phyloP scores from a whole-genome alignment of 2,888 invertebrate species.

The Teleogryllus oceanicus region DNA sequence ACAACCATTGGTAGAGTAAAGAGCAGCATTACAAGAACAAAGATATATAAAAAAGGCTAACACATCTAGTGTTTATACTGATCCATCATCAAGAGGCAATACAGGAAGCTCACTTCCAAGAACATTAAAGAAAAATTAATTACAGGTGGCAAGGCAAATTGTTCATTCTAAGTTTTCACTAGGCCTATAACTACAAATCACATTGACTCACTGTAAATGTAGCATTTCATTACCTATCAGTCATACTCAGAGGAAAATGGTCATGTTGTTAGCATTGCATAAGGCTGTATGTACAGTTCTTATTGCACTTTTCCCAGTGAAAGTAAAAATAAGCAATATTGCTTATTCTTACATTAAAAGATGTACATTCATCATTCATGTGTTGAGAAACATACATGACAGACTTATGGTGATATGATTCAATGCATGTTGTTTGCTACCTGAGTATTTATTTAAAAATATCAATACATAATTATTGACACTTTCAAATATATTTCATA shows the following conservation, averaged over 20 bases:
- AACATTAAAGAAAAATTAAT: conserved; percentile 28
- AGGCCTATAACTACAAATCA: conserved; percentile 30
- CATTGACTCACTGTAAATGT: conserved; percentile 27
- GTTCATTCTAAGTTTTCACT: conserved; percentile 31
- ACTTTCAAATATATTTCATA: neutral
- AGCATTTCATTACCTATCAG: conserved; percentile 21
- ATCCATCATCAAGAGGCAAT: conserved; percentile 22
- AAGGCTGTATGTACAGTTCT: conserved; percentile 18
- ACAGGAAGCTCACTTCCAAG: conserved; percentile 24
- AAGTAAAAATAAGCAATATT: neutral
- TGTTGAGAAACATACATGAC: conserved; percentile 6
- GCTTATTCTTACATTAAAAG: neutral
- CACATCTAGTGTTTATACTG: neutral
- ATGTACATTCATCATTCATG: neutral
- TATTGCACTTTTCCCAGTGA: neutral
- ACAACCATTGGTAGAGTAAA: neutral
- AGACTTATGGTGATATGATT: conserved; percentile 18
- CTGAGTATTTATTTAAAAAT: conserved; percentile 18
- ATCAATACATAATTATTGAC: conserved; percentile 6
- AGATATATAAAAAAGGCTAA: neutral
- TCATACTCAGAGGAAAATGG: conserved; percentile 24
- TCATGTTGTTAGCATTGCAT: conserved; percentile 21
- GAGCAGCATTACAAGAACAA: conserved; percentile 18
- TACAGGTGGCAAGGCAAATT: conserved; percentile 34
- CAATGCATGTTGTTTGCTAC: neutral